phyloP scores from a whole-genome alignment of 2,888 invertebrate genomes.

The Nycteola revayana region DNA sequence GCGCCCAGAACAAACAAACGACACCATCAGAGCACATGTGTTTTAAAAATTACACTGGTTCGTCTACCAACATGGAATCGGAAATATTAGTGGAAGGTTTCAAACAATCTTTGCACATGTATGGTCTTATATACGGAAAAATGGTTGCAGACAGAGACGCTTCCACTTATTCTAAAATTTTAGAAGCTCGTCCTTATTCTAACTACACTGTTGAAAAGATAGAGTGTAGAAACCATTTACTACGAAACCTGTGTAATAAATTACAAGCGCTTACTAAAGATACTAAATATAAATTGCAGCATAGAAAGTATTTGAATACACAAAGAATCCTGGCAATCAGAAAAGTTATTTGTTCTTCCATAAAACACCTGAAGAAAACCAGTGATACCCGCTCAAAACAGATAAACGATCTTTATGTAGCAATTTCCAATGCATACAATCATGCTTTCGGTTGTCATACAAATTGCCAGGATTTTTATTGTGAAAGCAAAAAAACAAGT shows the following conservation, averaged over 20 bases:
- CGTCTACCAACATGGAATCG: slow-evolving; percentile 44
- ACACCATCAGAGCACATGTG: slow-evolving; percentile 29
- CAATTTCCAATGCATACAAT: no score
- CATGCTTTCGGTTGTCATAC: no score
- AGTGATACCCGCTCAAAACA: neutral
- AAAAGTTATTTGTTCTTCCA: neutral
- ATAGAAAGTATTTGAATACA: neutral
- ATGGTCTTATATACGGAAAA: no score
- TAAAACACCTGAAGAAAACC: neutral
- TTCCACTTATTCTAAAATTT: slow-evolving; percentile 31
- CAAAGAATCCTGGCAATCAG: neutral
- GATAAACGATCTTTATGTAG: no score
- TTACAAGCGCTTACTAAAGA: neutral
- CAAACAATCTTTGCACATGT: slow-evolving; percentile 34
- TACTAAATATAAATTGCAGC: neutral
- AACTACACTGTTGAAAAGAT: slow-evolving; percentile 23
- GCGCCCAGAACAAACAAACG: neutral
- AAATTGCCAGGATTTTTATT: neutral
- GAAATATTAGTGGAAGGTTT: slow-evolving; percentile 44
- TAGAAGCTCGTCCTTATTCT: slow-evolving; percentile 17
- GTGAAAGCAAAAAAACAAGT: slow-evolving; percentile 1
- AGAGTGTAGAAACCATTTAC: slow-evolving; percentile 26
- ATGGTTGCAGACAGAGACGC: slow-evolving; percentile 49
- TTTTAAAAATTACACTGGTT: slow-evolving; percentile 41
- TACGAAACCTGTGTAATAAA: neutral